These are phyloP conservation scores for Typhlichthys subterraneus DNA, from an alignment of 2,797 vertebrate species.

Conservation along the genomic window DNA sequence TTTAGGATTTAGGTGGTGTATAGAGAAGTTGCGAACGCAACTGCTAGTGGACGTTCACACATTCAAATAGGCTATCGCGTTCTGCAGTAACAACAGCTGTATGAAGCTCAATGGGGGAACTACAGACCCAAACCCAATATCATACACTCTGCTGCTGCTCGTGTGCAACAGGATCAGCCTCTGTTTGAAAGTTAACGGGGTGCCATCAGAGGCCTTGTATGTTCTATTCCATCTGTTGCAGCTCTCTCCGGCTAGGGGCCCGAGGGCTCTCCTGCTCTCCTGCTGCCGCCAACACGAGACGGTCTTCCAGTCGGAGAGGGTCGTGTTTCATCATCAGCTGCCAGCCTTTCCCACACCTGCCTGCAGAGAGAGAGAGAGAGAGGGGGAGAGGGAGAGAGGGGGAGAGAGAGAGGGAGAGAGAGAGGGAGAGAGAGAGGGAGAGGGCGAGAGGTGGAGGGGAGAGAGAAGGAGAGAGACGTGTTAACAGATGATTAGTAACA, in stretches of 20 bases:
- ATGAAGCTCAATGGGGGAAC: too few relatives aligned
- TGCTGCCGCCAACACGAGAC: slow-evolving; percentile 56
- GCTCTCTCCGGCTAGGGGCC: slow-evolving; percentile 40
- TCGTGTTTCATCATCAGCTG: slow-evolving; percentile 73
- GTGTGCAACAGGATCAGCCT: slow-evolving; percentile 13
- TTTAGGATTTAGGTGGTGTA: background rate
- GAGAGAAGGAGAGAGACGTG: slow-evolving; percentile 22
- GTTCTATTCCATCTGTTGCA: slow-evolving; percentile 61
- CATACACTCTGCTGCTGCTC: background rate
- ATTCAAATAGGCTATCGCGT: too few relatives aligned
- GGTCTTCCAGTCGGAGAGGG: slow-evolving; percentile 59
- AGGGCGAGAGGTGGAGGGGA: slow-evolving; percentile 11
- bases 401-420: slow-evolving; percentile 11
- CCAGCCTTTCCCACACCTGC: slow-evolving; percentile 46
- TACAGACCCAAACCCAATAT: background rate
- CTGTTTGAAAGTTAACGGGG: slow-evolving; percentile 12
- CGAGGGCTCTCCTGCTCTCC: slow-evolving; percentile 33
- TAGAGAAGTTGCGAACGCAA: background rate
- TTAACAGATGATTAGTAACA: too few relatives aligned
- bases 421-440: slow-evolving; percentile 17
- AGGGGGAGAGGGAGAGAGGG: slow-evolving; percentile 16
- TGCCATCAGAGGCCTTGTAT: slow-evolving; percentile 19
- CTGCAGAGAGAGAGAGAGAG: slow-evolving; percentile 7
- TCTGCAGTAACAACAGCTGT: too few relatives aligned
- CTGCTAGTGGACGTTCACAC: background rate